Percentiles rank a stretch among this genome's conserved stretches.
These are phyloP conservation scores for Eptatretus atami DNA, from an alignment of 2,797 vertebrate species.

Conservation along the genomic window DNA sequence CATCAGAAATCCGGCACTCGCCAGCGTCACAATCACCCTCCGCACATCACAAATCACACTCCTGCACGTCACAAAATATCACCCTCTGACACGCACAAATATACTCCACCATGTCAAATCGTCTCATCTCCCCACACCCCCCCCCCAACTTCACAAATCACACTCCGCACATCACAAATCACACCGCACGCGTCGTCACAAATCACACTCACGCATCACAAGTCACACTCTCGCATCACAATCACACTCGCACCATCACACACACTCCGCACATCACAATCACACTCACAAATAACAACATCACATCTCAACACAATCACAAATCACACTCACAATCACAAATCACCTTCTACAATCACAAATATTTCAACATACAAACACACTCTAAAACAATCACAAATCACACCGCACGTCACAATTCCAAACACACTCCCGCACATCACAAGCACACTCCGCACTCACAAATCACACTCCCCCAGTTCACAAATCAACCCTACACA, in stretches of 20 bases:
- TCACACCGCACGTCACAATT: background rate
- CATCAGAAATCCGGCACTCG: background rate
- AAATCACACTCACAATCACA: too few relatives aligned
- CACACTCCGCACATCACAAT: too few relatives aligned
- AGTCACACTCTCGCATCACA: too few relatives aligned
- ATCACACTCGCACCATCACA: too few relatives aligned
- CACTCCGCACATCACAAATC: background rate
- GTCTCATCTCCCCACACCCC: too few relatives aligned
- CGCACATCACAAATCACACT: too few relatives aligned
- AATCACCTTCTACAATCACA: background rate
- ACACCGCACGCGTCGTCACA: background rate
- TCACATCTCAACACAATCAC: too few relatives aligned
- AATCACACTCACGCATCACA: background rate
- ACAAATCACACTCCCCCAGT: too few relatives aligned
- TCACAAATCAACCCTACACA: too few relatives aligned
- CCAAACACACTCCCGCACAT: background rate
- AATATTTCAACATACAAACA: background rate
- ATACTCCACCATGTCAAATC: too few relatives aligned
- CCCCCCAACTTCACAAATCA: background rate
- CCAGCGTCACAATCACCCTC: background rate
- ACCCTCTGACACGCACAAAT: background rate
- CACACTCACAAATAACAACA: too few relatives aligned
- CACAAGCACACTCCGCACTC: background rate
- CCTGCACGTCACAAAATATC: too few relatives aligned
- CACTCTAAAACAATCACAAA: background rate